These are phyloP conservation scores for Synergus japonicus DNA, from an alignment of 2,888 invertebrate genomes.

Conservation along the genomic window DNA sequence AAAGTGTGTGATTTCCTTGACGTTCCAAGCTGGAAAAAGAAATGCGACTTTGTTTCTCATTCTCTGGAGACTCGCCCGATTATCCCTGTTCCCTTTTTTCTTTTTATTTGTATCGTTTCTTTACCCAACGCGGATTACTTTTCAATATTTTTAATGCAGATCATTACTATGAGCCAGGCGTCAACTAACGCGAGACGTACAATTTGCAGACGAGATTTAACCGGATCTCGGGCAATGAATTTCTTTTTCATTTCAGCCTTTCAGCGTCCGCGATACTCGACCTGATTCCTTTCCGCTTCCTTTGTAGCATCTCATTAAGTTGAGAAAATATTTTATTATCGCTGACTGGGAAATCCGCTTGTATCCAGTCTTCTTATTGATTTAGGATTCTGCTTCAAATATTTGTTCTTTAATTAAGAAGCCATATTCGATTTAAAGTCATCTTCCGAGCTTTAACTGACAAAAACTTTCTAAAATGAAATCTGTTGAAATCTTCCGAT, in stretches of 20 bases:
- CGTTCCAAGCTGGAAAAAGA: slow-evolving; percentile 55
- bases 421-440: no score
- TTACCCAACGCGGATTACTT: slow-evolving; percentile 48
- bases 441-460: not conserved
- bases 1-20: slow-evolving; percentile 56
- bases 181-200: slow-evolving; percentile 60
- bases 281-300: slow-evolving; percentile 9
- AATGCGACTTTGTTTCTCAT: slow-evolving; percentile 43
- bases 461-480: not conserved
- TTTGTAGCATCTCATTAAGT: slow-evolving; percentile 38
- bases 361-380: not conserved
- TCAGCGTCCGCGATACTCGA: slow-evolving; percentile 9
- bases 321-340: slow-evolving; percentile 17
- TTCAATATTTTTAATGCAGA: slow-evolving; percentile 54
- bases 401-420: not conserved
- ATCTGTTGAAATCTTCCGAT: no score
- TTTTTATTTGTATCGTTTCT: slow-evolving; percentile 44
- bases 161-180: slow-evolving; percentile 72
- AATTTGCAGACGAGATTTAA: slow-evolving; percentile 36
- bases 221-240: slow-evolving; percentile 18
- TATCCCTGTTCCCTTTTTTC: slow-evolving; percentile 26
- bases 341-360: slow-evolving; percentile 13
- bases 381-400: not conserved
- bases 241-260: slow-evolving; percentile 31
- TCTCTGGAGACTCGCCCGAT: slow-evolving; percentile 9